Evolutionary conservation across 2,113 vertebrate genomes (phyloP).

Genomic region (Lampris megalopsis): DNA sequence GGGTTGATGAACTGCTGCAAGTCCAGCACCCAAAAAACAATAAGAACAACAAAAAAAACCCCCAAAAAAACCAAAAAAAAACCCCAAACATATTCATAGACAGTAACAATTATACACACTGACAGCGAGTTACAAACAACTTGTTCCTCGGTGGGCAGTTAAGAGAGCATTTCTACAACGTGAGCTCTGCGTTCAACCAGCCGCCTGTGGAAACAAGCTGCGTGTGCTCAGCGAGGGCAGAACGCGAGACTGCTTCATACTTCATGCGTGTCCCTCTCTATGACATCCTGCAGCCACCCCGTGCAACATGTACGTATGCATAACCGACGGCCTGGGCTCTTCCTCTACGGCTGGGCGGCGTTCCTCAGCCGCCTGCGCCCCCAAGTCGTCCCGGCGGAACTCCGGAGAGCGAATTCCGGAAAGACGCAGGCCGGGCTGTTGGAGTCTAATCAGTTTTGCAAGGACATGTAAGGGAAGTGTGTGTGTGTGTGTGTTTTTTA

Average conservation of each 20-base stretch:
- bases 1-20: conserved; percentile 23
- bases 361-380: too few species aligned
- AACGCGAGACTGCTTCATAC: too few species aligned
- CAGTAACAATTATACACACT: neutral
- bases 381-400: too few species aligned
- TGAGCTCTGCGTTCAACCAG: too few species aligned
- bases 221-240: too few species aligned
- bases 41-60: neutral
- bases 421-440: conserved; percentile 31
- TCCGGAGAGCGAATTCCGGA: conserved; percentile 42
- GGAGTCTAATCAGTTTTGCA: conserved; percentile 28
- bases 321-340: neutral
- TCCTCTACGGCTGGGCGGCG: neutral
- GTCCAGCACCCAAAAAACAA: neutral
- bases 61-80: conserved; percentile 4
- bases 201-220: too few species aligned
- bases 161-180: too few species aligned
- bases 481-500: neutral
- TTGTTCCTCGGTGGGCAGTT: too few species aligned
- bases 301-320: neutral
- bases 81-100: neutral
- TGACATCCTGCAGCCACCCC: neutral
- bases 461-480: neutral
- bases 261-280: neutral
- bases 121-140: too few species aligned